Conservation (phyloP, 2,888 invertebrate genomes). For the Drosophila mercatorum region DNA sequence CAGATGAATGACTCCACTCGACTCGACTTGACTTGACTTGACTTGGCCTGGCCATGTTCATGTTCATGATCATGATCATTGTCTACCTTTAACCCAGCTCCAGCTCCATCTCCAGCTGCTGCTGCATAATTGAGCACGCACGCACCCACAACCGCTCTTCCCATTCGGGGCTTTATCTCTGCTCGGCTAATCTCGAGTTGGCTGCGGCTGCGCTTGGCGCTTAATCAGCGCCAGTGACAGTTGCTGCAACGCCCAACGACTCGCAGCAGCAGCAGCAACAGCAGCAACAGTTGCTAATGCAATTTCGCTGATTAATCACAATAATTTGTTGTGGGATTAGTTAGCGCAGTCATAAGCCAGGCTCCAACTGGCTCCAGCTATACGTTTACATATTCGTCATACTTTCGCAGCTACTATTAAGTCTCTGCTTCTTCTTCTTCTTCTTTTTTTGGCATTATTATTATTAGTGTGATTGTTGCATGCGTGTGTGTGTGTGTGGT, state of each 20-base stretch:
- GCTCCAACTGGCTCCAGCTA: conserved; percentile 1
- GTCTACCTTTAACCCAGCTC: conserved; percentile 46
- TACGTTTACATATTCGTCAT: conserved; percentile 79
- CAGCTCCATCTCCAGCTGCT: conserved; percentile 8
- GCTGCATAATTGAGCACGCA: conserved; percentile 72
- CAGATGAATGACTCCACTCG: conserved; percentile 51
- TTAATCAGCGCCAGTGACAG: conserved; percentile 80
- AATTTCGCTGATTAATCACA: conserved; percentile 80
- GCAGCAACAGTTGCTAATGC: conserved; percentile 66
- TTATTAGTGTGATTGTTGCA: conserved; percentile 77
- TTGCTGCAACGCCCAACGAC: conserved; percentile 69
- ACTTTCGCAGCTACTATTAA: conserved; percentile 78
- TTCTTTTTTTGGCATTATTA: conserved; percentile 71
- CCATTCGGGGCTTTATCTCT: conserved; percentile 48
- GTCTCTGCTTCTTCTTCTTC: conserved; percentile 9
- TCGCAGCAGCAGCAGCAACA: conserved; percentile 17
- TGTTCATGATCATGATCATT: conserved; percentile 4
- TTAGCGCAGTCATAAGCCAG: conserved; percentile 58
- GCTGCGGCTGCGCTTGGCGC: conserved; percentile 38
- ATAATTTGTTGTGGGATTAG: conserved; percentile 81
- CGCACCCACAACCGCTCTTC: conserved; percentile 70
- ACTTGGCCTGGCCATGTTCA: background rate
- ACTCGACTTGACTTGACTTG: conserved; percentile 27
- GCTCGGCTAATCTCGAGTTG: conserved; percentile 55
- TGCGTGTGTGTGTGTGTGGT: conserved; percentile 27